Base-by-base conservation (phyloP, 2,797 vertebrate genomes). In the Todus mexicanus region DNA sequence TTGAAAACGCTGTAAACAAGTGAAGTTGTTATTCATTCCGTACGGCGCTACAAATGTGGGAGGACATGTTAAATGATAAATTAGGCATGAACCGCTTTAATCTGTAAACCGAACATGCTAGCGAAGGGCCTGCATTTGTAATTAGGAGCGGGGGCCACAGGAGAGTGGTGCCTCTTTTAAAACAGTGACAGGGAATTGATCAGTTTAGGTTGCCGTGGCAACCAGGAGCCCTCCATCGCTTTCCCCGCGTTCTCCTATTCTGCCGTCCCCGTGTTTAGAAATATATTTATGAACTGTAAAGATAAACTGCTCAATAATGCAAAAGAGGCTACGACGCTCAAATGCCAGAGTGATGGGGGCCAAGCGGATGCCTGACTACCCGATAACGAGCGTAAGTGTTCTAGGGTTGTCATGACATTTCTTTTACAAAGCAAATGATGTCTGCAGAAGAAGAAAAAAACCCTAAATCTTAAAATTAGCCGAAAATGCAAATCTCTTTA, bases 171-270 rank as follows among this genome's bases (percentile, higher is more conserved):
- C 91, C 95, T 97, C 96, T 97, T 97, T 97, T 96, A 97, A 96
- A 98, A 97, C 94, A 96, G 96, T 98, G 98, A 97, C 97, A 98
- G 97, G 97, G 98, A 98, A 98, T 98, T 98, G 98, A 98, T 98
- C 98, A 97, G 97, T 97, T 98, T 98, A 96, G 93, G 98, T 98
- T 97, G 97, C 97, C 92, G 90, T 98, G 96, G 98, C 94, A 98
- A 98, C 98, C 97, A 79, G 95, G 95, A 96, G 95, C 93, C 92
- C 97, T 96, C 91, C 92, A 86, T 96, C 92, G 66, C 92, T 96
- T 96, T 91, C 89, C 69, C 94, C 63, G 26, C 53, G 11, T 93
- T 91, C 71, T 90, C 86, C 93, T 92, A 88, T 96, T 97, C 89
- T 90, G 89, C 92, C 57, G 23, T 96, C 94, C 79, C 89, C 15